Conservation (phyloP, 2,797 vertebrate species). For the Paratrypauchen microcephalus region DNA sequence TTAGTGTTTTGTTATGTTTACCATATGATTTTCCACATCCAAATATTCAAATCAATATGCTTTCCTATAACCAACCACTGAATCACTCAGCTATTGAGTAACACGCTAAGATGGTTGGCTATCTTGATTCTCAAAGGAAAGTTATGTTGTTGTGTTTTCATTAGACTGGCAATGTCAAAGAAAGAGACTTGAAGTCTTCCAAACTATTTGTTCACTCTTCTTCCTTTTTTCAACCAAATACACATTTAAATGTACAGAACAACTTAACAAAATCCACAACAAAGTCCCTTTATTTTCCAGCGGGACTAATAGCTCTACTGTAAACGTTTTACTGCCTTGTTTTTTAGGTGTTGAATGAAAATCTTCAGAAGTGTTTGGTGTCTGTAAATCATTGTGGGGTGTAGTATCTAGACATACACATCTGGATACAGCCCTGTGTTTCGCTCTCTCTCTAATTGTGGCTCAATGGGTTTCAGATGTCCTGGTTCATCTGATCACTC, state of each 20-base stretch:
- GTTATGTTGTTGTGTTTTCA: not conserved
- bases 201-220: not conserved
- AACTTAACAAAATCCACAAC: constrained; percentile 5
- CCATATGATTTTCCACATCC: not conserved
- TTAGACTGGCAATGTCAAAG: not conserved
- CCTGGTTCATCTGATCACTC: constrained; percentile 77
- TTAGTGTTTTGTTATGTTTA: too few relatives aligned
- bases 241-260: not conserved
- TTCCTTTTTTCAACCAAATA: constrained; percentile 5
- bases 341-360: constrained; percentile 60
- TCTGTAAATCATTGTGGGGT: constrained; percentile 48
- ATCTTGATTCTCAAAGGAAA: not conserved
- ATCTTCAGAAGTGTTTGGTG: constrained; percentile 74
- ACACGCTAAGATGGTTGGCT: too few relatives aligned
- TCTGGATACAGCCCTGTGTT: constrained; percentile 76
- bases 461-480: constrained; percentile 85
- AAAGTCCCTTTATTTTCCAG: not conserved
- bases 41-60: too few relatives aligned
- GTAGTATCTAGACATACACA: constrained; percentile 53
- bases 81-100: too few relatives aligned
- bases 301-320: constrained; percentile 5
- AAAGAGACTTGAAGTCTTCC: not conserved
- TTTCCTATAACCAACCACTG: too few relatives aligned
- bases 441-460: constrained; percentile 81
- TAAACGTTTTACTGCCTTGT: constrained; percentile 17